A percentile compares a stretch with the other conserved stretches of the same genome.
Evolutionary conservation across 64 coral and sea anemone genomes (phyloP).

Genomic region (Pachyseris speciosa): DNA sequence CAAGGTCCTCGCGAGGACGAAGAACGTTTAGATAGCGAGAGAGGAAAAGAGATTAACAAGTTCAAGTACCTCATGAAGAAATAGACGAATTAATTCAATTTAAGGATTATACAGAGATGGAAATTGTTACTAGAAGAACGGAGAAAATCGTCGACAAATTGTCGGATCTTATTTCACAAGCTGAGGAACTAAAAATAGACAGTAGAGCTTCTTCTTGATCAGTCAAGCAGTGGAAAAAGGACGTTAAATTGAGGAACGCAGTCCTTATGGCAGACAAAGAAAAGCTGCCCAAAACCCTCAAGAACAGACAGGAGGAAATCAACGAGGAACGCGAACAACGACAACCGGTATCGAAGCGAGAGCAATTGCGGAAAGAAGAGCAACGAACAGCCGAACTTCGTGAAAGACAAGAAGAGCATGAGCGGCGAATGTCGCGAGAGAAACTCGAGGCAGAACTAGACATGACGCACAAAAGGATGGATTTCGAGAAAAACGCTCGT

Average conservation of each 20-base stretch:
- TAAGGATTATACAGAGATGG: slow-evolving; percentile 58
- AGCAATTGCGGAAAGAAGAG: slow-evolving; percentile 6
- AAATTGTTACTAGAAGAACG: slow-evolving; percentile 39
- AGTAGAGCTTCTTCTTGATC: slow-evolving; percentile 21
- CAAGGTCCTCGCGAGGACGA: not conserved
- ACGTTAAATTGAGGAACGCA: slow-evolving; percentile 38
- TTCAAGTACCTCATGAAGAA: slow-evolving; percentile 62
- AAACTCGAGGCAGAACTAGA: slow-evolving; percentile 15
- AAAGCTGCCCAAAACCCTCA: slow-evolving; percentile 1
- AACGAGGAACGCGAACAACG: not conserved
- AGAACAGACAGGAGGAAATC: not conserved
- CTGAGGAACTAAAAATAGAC: slow-evolving; percentile 67
- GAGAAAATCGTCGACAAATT: slow-evolving; percentile 52
- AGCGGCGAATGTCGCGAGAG: not conserved
- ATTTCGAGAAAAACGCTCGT: not conserved
- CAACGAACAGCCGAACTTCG: not conserved
- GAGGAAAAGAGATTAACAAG: slow-evolving; percentile 62
- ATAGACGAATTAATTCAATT: slow-evolving; percentile 54
- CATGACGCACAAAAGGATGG: not conserved
- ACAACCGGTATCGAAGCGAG: not conserved
- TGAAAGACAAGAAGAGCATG: not conserved
- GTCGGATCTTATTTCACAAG: slow-evolving; percentile 35
- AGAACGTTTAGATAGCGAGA: not conserved
- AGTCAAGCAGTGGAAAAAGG: slow-evolving; percentile 69
- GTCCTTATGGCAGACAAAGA: slow-evolving; percentile 16